These are phyloP conservation scores for Drosophila auraria DNA, from an alignment of 1,140 invertebrate species.

Conservation along the genomic window DNA sequence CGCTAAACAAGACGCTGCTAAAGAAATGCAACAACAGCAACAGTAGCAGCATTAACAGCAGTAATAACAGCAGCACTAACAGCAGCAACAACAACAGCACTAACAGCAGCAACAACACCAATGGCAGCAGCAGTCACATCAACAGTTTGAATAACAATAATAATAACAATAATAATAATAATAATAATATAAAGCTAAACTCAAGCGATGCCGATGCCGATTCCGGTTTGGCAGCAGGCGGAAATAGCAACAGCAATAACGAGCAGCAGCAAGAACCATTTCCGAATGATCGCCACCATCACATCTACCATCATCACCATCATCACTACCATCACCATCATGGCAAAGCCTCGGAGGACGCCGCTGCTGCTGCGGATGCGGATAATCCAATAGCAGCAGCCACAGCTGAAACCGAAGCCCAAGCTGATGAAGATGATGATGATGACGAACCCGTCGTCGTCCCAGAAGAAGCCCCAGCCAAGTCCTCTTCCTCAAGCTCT, in stretches of 20 bases:
- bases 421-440: not conserved
- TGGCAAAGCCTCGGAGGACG: conserved; percentile 17
- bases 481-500: not conserved
- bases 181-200: conserved; percentile 5
- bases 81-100: conserved; percentile 45
- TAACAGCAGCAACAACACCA: conserved; percentile 49
- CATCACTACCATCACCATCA: conserved; percentile 63
- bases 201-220: conserved; percentile 47
- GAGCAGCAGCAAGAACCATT: conserved; percentile 67
- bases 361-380: conserved; percentile 10
- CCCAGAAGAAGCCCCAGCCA: not conserved
- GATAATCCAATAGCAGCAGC: conserved; percentile 9
- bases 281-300: conserved; percentile 73
- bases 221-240: conserved; percentile 75
- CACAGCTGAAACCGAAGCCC: not conserved
- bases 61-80: conserved; percentile 13
- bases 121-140: conserved; percentile 52
- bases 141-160: conserved; percentile 35
- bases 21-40: conserved; percentile 77
- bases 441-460: not conserved
- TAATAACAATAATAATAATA: conserved; percentile 9
- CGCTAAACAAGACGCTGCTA: conserved; percentile 75
- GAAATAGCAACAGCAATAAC: conserved; percentile 68
- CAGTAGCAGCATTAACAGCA: conserved; percentile 1
- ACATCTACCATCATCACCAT: conserved; percentile 67